phyloP scores from a whole-genome alignment of 2,888 invertebrate genomes.

The Ornithoptera priamus region DNA sequence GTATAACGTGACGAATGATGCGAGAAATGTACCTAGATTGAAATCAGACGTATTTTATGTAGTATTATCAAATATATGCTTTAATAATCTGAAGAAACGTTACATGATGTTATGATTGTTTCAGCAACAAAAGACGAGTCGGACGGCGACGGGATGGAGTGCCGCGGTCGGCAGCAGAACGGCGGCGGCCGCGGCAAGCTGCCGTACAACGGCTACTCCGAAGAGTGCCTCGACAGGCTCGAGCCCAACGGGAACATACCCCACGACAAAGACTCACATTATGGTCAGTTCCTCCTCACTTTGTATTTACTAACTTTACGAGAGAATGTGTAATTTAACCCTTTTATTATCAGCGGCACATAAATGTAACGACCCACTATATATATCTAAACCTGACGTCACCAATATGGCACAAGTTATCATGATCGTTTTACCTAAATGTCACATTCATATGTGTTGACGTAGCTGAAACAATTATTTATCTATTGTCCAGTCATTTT shows the following conservation, averaged over 20 bases:
- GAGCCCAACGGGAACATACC: slow-evolving; percentile 97
- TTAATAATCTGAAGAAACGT: slow-evolving; percentile 17
- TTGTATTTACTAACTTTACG: background rate
- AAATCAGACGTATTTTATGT: no score
- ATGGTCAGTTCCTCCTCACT: slow-evolving; percentile 54
- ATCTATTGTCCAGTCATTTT: no score
- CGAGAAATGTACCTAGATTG: no score
- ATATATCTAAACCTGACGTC: no score
- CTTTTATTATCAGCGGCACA: no score
- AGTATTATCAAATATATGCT: slow-evolving; percentile 19
- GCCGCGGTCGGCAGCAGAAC: slow-evolving; percentile 80
- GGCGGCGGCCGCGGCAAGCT: slow-evolving; percentile 86
- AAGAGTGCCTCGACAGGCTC: slow-evolving; percentile 94
- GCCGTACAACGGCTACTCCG: slow-evolving; percentile 95
- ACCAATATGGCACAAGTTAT: no score
- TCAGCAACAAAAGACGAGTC: slow-evolving; percentile 96
- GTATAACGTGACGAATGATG: no score
- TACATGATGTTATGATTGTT: slow-evolving; percentile 61
- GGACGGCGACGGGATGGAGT: slow-evolving; percentile 79
- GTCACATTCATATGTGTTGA: no score
- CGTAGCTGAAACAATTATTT: no score
- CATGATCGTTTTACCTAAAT: no score
- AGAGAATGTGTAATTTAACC: no score
- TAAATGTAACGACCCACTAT: no score
- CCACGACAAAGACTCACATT: slow-evolving; percentile 88